phyloP scores from a whole-genome alignment of 2,113 vertebrate genomes.

The Cyanoderma ruficeps region DNA sequence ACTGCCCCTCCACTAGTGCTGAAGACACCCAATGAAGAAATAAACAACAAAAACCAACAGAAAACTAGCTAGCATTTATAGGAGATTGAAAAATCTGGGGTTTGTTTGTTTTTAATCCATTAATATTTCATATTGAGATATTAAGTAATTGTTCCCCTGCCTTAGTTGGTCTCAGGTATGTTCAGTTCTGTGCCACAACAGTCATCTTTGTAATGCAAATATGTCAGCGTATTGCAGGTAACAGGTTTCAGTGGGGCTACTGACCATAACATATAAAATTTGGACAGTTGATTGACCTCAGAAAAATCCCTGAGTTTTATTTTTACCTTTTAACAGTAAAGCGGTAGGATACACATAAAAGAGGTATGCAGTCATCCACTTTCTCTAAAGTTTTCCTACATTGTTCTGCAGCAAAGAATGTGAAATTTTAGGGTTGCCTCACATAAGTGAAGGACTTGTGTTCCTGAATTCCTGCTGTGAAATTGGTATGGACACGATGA shows the following conservation, averaged over 20 bases:
- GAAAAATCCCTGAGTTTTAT: background rate
- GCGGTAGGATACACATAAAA: background rate
- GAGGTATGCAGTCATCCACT: background rate
- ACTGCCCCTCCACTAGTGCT: background rate
- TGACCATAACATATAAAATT: background rate
- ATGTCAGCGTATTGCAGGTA: background rate
- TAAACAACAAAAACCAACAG: background rate
- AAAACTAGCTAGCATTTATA: background rate
- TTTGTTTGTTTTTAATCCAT: background rate
- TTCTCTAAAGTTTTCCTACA: background rate
- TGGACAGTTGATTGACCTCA: background rate
- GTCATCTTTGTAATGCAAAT: background rate
- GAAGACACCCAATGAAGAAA: background rate
- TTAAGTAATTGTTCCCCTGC: background rate
- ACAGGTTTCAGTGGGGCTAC: background rate
- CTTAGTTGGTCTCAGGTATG: background rate
- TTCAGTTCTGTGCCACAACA: background rate
- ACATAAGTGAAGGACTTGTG: background rate
- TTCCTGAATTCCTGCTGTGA: background rate
- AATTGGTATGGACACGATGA: background rate
- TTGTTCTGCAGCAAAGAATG: background rate
- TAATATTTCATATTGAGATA: background rate
- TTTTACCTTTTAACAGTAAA: background rate
- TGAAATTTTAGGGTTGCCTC: background rate
- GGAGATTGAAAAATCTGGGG: background rate